Evolutionary conservation across 1,140 invertebrate species (phyloP).

Genomic region (Acromyrmex echinatior): DNA sequence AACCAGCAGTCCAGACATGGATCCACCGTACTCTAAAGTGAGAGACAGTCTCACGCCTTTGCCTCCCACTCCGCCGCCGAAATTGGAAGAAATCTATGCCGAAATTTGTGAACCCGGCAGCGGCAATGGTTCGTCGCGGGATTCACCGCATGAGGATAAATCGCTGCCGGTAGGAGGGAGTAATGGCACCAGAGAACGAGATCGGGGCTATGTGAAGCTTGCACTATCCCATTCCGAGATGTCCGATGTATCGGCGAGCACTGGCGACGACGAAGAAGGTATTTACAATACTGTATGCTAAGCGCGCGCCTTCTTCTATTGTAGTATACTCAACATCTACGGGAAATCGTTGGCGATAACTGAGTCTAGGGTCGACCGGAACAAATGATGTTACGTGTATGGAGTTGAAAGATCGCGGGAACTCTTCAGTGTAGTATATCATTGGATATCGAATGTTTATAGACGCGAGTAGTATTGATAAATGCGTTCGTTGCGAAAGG

Average conservation of each 20-base stretch:
- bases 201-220: conserved; percentile 82
- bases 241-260: conserved; percentile 73
- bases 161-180: conserved; percentile 55
- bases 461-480: conserved; percentile 1
- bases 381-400: conserved; percentile 38
- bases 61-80: conserved; percentile 79
- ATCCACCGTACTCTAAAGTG: conserved; percentile 85
- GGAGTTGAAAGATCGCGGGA: conserved; percentile 23
- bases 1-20: conserved; percentile 74
- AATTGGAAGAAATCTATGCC: conserved; percentile 83
- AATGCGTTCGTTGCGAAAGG: not conserved
- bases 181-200: conserved; percentile 75
- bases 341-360: conserved; percentile 22
- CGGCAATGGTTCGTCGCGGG: conserved; percentile 51
- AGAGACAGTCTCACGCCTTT: conserved; percentile 83
- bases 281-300: conserved; percentile 85
- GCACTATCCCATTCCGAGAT: conserved; percentile 77
- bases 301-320: conserved; percentile 37
- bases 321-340: not conserved
- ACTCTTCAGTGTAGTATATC: not conserved
- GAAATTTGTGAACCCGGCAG: conserved; percentile 82
- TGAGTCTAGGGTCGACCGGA: conserved; percentile 22
- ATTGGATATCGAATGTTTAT: conserved; percentile 12
- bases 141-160: conserved; percentile 75
- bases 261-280: conserved; percentile 81